Percentiles rank a stretch among this genome's conserved stretches.
Conservation (phyloP, 2,797 vertebrate genomes). For the Gallinago solitaria region DNA sequence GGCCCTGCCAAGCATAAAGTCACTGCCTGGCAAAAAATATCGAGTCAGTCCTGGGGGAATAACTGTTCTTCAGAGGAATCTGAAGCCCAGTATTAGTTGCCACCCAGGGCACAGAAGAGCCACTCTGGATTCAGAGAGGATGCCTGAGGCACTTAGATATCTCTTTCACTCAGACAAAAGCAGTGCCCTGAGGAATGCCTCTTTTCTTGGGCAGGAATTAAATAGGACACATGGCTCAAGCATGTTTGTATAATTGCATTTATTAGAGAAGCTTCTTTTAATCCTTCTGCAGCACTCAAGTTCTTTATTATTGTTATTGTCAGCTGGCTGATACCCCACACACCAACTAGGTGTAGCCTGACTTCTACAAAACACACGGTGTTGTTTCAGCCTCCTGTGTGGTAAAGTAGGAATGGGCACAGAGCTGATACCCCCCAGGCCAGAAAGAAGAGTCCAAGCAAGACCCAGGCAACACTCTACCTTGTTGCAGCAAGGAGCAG, state of each 20-base stretch:
- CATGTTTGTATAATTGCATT: constrained; percentile 18
- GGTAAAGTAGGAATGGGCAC: not conserved
- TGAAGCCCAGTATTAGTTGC: not conserved
- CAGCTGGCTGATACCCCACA: not conserved
- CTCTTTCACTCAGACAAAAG: constrained; percentile 18
- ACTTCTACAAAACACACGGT: not conserved
- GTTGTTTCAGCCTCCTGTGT: not conserved
- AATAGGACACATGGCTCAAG: constrained; percentile 6
- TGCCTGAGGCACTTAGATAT: not conserved
- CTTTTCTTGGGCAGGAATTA: constrained; percentile 25
- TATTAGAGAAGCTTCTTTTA: constrained; percentile 32
- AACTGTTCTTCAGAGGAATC: not conserved
- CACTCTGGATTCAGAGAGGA: not conserved
- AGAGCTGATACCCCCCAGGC: not conserved
- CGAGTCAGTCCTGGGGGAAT: not conserved
- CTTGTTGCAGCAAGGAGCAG: not conserved
- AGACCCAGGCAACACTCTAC: not conserved
- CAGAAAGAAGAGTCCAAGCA: not conserved
- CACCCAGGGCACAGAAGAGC: not conserved
- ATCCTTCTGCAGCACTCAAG: not conserved
- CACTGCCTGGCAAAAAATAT: not conserved
- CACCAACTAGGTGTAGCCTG: not conserved
- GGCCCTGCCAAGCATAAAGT: not conserved
- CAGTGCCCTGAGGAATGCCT: constrained; percentile 17
- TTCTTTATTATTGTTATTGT: not conserved